Conservation (phyloP, 2,888 invertebrate genomes). For the Mythimna impura region DNA sequence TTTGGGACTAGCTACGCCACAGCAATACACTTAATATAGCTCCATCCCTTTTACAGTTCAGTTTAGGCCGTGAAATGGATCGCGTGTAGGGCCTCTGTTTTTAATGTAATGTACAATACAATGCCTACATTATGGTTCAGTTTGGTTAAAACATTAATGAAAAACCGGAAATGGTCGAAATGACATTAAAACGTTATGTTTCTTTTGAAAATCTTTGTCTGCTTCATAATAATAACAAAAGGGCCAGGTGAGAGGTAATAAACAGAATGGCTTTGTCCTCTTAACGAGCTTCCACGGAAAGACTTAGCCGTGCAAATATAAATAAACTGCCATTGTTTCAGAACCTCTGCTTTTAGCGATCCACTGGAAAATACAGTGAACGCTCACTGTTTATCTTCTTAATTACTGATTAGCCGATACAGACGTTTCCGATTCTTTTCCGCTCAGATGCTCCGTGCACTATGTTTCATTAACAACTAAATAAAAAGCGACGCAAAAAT, state of each 20-base stretch:
- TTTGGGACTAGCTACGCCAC: too few species aligned
- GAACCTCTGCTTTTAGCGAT: conserved; percentile 71
- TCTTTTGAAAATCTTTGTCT: conserved; percentile 71
- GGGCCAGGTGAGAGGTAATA: conserved; percentile 79
- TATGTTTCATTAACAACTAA: conserved; percentile 38
- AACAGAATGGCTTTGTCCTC: conserved; percentile 78
- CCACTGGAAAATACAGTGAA: conserved; percentile 65
- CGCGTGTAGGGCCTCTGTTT: too few species aligned
- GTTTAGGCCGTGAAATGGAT: too few species aligned
- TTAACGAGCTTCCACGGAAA: conserved; percentile 78
- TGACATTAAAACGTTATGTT: conserved; percentile 62
- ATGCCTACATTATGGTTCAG: background rate
- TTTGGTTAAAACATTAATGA: conserved; percentile 31
- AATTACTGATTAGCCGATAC: conserved; percentile 72
- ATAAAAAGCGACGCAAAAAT: conserved; percentile 26
- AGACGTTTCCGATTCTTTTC: conserved; percentile 57
- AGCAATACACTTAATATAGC: too few species aligned
- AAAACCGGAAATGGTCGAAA: conserved; percentile 60
- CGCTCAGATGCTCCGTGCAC: conserved; percentile 44
- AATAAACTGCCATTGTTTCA: conserved; percentile 77
- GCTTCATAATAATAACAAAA: conserved; percentile 76
- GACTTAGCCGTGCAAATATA: conserved; percentile 74
- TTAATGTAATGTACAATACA: conserved; percentile 3
- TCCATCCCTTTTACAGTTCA: too few species aligned
- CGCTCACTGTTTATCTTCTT: conserved; percentile 67